Conservation (phyloP, 2,888 invertebrate species). For the Cantharis nigra region DNA sequence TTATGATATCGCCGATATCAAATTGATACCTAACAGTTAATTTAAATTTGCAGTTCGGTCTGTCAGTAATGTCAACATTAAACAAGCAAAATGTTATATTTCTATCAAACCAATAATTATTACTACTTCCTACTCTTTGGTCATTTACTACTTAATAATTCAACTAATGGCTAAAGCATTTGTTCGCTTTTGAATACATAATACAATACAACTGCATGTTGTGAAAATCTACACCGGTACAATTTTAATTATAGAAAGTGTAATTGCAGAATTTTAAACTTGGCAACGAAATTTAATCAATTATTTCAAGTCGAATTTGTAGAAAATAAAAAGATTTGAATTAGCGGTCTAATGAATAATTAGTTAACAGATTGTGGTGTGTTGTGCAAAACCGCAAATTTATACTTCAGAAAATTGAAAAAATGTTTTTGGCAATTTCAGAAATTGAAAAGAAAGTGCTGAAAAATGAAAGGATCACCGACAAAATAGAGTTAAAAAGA, state of each 20-base stretch:
- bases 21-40: background rate
- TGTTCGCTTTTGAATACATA: background rate
- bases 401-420: no score
- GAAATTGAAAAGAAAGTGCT: no score
- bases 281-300: background rate
- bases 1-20: background rate
- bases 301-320: background rate
- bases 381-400: background rate
- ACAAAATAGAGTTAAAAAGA: no score
- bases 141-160: background rate
- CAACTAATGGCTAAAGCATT: background rate
- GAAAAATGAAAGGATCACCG: no score
- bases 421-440: no score
- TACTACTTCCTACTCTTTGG: background rate
- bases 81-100: background rate
- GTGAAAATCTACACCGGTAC: background rate
- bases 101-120: background rate
- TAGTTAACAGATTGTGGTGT: background rate
- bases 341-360: background rate
- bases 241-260: background rate
- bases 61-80: background rate
- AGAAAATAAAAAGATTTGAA: background rate
- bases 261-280: background rate
- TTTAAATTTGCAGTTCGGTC: background rate
- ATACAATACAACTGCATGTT: background rate